Evolutionary conservation across 2,888 invertebrate genomes (phyloP).

Genomic region (Thereva nobilitata): DNA sequence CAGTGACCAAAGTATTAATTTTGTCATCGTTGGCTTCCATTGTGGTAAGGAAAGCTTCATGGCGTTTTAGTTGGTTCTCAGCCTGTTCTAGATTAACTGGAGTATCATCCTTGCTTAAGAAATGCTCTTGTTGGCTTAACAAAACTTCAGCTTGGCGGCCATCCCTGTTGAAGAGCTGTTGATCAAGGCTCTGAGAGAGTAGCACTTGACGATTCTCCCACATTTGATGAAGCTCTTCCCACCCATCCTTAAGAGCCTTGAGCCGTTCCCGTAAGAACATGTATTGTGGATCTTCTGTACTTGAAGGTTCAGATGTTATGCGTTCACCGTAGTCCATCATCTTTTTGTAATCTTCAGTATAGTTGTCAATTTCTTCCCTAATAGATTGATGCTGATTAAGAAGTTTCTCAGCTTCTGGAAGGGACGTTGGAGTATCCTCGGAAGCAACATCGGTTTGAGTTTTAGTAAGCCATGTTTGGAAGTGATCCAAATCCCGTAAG

Average conservation of each 20-base stretch:
- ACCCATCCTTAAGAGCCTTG: conserved; percentile 97
- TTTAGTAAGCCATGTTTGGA: conserved; percentile 98
- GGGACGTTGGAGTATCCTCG: conserved; percentile 89
- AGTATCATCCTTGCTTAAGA: conserved; percentile 94
- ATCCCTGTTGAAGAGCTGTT: conserved; percentile 94
- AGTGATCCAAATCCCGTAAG: conserved; percentile 97
- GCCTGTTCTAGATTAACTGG: conserved; percentile 96
- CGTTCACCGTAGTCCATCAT: conserved; percentile 99
- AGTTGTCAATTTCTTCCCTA: conserved; percentile 98
- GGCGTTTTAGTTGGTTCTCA: conserved; percentile 94
- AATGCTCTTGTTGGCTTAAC: conserved; percentile 97
- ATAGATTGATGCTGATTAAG: conserved; percentile 97
- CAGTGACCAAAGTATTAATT: conserved; percentile 94
- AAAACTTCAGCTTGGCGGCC: conserved; percentile 97
- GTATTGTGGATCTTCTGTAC: conserved; percentile 97
- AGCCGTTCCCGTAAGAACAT: conserved; percentile 99
- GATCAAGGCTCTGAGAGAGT: conserved; percentile 90
- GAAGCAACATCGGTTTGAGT: conserved; percentile 99
- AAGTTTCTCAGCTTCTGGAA: conserved; percentile 96
- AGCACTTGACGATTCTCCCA: conserved; percentile 98
- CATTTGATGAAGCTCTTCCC: conserved; percentile 99
- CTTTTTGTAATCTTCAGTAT: conserved; percentile 95
- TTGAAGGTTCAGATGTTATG: conserved; percentile 83
- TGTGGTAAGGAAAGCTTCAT: conserved; percentile 98
- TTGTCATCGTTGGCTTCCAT: conserved; percentile 99